Conservation (phyloP, 2,113 vertebrate species). For the Syrmaticus mikado region DNA sequence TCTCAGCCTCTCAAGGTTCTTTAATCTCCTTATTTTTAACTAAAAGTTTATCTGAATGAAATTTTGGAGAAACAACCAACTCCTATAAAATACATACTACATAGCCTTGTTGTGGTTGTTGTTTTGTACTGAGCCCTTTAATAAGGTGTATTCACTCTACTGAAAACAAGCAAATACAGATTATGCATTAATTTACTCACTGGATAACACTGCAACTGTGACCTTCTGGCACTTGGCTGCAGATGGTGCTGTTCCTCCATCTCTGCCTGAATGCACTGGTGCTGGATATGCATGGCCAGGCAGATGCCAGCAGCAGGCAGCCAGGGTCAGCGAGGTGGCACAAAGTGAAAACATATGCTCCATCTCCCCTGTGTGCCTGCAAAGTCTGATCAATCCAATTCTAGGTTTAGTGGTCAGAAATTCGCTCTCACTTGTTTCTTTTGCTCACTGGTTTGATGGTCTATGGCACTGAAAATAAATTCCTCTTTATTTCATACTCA, state of each 20-base stretch:
- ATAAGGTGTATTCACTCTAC: not conserved
- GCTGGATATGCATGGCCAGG: accelerated
- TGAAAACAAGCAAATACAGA: not conserved
- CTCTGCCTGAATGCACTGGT: accelerated
- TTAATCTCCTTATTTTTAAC: not conserved
- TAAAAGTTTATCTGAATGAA: not conserved
- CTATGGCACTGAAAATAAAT: not conserved
- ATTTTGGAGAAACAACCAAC: not conserved
- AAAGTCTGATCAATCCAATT: not conserved
- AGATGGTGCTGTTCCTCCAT: not conserved
- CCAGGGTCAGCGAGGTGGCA: accelerated
- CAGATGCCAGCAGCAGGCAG: accelerated
- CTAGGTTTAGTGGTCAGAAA: not conserved
- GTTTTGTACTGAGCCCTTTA: not conserved
- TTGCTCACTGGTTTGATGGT: not conserved
- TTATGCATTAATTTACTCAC: not conserved
- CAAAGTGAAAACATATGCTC: not conserved
- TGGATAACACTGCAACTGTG: accelerated
- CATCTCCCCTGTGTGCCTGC: accelerated
- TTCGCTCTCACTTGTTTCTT: not conserved
- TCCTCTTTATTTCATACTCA: not conserved
- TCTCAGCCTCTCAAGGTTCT: accelerated
- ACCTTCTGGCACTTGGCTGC: not conserved
- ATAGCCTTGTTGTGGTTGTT: not conserved
- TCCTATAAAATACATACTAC: not conserved